phyloP scores from a whole-genome alignment of 53 echinoderm and acorn worm species.

The Patiria pectinifera region DNA sequence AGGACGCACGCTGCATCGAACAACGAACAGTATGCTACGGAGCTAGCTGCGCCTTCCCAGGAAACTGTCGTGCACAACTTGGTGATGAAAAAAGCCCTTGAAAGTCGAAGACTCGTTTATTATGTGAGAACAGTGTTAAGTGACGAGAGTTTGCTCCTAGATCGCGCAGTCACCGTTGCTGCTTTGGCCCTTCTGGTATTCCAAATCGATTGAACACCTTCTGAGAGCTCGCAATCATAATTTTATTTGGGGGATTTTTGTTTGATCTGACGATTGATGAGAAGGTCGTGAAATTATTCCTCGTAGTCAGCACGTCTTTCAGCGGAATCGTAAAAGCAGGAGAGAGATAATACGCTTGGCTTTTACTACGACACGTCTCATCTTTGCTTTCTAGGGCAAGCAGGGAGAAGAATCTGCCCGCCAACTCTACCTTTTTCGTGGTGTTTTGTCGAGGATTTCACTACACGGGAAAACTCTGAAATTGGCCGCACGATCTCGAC shows the following conservation, averaged over 20 bases:
- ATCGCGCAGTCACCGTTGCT: background rate
- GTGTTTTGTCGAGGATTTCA: background rate
- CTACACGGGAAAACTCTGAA: background rate
- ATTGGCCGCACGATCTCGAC: background rate
- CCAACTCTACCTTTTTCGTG: background rate
- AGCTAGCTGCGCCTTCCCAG: background rate
- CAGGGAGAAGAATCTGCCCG: background rate
- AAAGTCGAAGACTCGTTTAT: background rate
- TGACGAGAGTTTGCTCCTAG: background rate
- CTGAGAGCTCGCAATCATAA: background rate
- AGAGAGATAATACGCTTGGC: background rate
- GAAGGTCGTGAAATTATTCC: background rate
- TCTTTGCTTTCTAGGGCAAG: background rate
- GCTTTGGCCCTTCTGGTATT: background rate
- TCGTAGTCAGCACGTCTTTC: background rate
- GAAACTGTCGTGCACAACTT: background rate
- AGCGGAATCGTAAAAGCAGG: background rate
- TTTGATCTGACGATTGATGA: background rate
- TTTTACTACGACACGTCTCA: background rate
- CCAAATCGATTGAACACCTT: background rate
- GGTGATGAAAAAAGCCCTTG: background rate
- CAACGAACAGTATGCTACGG: background rate
- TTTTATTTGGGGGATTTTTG: background rate
- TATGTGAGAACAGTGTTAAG: background rate
- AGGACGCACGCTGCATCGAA: background rate